These are phyloP conservation scores for Arenicola marina DNA, from an alignment of 2,888 invertebrate species.

Conservation along the genomic window DNA sequence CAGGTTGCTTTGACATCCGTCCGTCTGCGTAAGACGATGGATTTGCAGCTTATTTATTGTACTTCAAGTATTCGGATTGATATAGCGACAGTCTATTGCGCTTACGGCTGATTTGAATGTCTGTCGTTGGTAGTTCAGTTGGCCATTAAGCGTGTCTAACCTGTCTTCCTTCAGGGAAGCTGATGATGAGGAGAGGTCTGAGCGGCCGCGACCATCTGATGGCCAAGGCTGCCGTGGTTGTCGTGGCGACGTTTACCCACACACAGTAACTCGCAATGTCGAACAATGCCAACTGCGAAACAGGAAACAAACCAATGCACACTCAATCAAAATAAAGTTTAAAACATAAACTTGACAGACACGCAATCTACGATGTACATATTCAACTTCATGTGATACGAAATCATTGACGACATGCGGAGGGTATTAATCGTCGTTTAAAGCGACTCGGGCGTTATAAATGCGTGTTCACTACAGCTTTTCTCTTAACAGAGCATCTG, in stretches of 20 bases:
- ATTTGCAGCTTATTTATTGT: not conserved
- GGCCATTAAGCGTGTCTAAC: constrained; percentile 27
- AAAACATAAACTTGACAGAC: too few species aligned
- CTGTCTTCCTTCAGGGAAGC: constrained; percentile 56
- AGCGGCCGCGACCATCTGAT: constrained; percentile 61
- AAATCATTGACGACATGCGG: too few species aligned
- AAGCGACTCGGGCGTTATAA: not conserved
- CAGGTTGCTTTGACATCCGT: too few species aligned
- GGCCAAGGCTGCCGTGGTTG: constrained; percentile 31
- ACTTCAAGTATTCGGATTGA: too few species aligned
- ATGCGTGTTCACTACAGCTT: too few species aligned
- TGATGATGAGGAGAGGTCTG: constrained; percentile 59
- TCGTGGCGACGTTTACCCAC: constrained; percentile 43
- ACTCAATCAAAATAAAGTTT: not conserved
- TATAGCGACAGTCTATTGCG: too few species aligned
- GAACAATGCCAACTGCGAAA: constrained; percentile 47
- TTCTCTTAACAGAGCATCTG: too few species aligned
- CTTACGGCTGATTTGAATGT: too few species aligned
- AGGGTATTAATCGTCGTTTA: constrained; percentile 5
- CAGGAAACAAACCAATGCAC: not conserved
- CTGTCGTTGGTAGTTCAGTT: not conserved
- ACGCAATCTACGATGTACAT: too few species aligned
- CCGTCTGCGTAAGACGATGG: too few species aligned
- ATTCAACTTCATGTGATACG: too few species aligned
- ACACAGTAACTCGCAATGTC: constrained; percentile 51